Base-by-base conservation (phyloP, 2,113 vertebrate species). In the Mustela nigripes region DNA sequence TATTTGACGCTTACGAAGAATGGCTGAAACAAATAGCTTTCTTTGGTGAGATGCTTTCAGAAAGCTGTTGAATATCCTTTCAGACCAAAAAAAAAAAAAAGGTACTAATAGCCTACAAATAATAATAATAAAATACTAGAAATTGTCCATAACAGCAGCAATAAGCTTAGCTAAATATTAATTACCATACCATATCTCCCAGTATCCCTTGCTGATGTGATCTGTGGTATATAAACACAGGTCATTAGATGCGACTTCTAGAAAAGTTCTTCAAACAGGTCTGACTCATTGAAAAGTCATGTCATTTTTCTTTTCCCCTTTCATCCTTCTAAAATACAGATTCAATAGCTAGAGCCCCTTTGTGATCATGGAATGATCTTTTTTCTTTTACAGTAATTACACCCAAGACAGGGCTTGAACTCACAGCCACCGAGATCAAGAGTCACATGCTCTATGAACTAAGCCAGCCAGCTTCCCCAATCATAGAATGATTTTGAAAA, bases 121-220 rank as follows among this genome's bases (percentile, higher is more conserved):
- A 96, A 93, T 26, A 73, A 89, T 28, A 73, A 94, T 91, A 60
- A n/a, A 71, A 15, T 28, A 82, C 14, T n/a, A 31, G 28, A 79
- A 85, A 79, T 71, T 90, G n/a, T 80, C n/a, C 45, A 1, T 33
- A 80, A 84, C 5, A 36, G 45, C 15, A 80, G 28, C 8, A 69
- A 45, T 73, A 39, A 90, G 24, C 22, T 42, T 28, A 56, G 22
- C 36, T 79, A 79, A 85, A 79, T 48, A 19, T 67, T 78, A 60
- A 93, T 50, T 56, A 84, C 26, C 39, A 19, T n/a, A 28, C 71
- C 9, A 10, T 10, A 56, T 42, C 11, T 28, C 39, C 80, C 48
- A 50, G 50, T n/a, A 7, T 18, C 50, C 79, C 50, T 48, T 48
- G 36, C n/a, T 26, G 14, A 11, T 42, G 11, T 42, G 39, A 22